A percentile compares a stretch with the other conserved stretches of the same genome.
Conservation (phyloP, 1,140 invertebrate genomes). For the Lutraria rhynchaena region DNA sequence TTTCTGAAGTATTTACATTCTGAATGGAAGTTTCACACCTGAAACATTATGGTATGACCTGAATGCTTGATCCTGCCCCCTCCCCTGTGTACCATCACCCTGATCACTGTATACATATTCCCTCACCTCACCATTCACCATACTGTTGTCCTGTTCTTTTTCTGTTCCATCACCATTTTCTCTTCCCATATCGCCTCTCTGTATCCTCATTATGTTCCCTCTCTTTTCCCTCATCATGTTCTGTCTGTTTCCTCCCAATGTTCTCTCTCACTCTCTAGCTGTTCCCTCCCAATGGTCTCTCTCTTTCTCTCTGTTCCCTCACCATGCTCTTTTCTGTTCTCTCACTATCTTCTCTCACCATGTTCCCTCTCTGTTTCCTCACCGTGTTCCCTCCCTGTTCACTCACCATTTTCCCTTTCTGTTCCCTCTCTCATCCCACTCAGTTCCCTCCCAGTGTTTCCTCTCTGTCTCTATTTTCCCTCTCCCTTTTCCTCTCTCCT, state of each 20-base stretch:
- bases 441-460: not conserved
- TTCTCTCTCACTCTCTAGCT: not conserved
- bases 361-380: not conserved
- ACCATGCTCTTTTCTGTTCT: not conserved
- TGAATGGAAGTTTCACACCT: no score
- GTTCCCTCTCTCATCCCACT: not conserved
- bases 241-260: not conserved
- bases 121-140: not conserved
- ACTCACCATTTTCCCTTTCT: not conserved
- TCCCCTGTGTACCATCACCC: no score
- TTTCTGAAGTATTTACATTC: no score
- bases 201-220: not conserved
- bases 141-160: not conserved
- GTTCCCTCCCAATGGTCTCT: not conserved
- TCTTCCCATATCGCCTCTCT: not conserved
- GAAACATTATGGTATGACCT: no score
- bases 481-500: constrained; percentile 1
- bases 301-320: not conserved
- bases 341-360: not conserved
- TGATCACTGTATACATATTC: no score
- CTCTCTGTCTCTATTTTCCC: not conserved
- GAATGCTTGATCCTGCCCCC: no score
- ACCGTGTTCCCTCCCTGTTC: not conserved
- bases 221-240: not conserved
- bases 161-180: not conserved